Conservation (phyloP, 2,113 vertebrate species). For the Oplegnathus fasciatus region DNA sequence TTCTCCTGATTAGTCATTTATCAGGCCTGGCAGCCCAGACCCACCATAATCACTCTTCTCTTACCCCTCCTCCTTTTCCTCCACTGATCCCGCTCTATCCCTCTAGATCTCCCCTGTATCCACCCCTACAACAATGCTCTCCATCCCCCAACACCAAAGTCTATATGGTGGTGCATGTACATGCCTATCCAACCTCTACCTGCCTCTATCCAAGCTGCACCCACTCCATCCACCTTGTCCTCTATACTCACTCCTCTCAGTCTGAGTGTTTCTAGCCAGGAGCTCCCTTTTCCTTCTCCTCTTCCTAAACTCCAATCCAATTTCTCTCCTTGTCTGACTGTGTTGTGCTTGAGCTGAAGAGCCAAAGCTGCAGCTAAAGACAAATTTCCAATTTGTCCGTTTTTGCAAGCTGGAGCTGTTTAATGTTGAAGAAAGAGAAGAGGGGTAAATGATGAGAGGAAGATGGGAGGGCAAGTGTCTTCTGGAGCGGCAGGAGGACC, state of each 20-base stretch:
- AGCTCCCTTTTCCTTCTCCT: constrained; percentile 25
- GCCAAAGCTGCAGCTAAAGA: constrained; percentile 61
- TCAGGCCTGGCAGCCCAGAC: constrained; percentile 83
- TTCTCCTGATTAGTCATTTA: constrained; percentile 86
- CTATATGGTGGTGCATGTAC: constrained; percentile 54
- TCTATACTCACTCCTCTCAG: constrained; percentile 25
- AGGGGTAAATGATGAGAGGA: constrained; percentile 66
- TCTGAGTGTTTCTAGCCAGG: constrained; percentile 14
- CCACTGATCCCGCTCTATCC: constrained; percentile 87
- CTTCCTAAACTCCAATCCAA: constrained; percentile 31
- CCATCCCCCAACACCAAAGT: constrained; percentile 72
- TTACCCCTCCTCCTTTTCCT: constrained; percentile 72
- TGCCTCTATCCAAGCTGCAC: constrained; percentile 38
- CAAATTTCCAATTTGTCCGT: constrained; percentile 68
- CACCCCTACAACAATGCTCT: constrained; percentile 74
- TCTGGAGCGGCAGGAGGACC: constrained; percentile 64
- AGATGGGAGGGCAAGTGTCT: constrained; percentile 78
- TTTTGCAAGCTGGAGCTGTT: constrained; percentile 54
- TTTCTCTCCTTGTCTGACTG: constrained; percentile 44
- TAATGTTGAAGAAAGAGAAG: constrained; percentile 48
- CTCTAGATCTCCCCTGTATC: constrained; percentile 80
- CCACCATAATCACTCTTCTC: constrained; percentile 84
- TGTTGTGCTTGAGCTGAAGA: constrained; percentile 48
- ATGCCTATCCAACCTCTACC: constrained; percentile 60
- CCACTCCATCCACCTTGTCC: constrained; percentile 45